A percentile compares a stretch with the other conserved stretches of the same genome.
Conservation (phyloP, 2,888 invertebrate genomes). For the Pterostichus niger region DNA sequence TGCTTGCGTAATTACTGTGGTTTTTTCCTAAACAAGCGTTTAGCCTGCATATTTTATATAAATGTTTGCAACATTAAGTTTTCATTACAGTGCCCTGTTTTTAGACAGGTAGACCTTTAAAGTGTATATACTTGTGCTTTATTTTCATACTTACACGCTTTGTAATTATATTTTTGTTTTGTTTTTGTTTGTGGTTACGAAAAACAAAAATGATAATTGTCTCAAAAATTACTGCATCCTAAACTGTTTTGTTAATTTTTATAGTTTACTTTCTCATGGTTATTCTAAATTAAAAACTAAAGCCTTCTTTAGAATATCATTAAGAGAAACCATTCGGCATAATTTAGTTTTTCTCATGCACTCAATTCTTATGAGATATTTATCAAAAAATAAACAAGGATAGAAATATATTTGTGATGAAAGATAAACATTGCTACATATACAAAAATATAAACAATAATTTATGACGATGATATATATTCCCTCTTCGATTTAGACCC, state of each 20-base stretch:
- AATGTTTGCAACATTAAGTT: constrained; percentile 65
- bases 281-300: constrained; percentile 3
- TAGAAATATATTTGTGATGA: background rate
- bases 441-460: background rate
- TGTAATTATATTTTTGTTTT: constrained; percentile 47
- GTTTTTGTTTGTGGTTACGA: constrained; percentile 22
- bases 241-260: constrained; percentile 30
- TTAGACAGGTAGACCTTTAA: constrained; percentile 33
- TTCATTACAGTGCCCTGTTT: constrained; percentile 57
- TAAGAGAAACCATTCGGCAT: no score
- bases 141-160: constrained; percentile 45
- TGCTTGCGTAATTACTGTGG: constrained; percentile 43
- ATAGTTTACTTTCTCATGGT: constrained; percentile 19
- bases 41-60: constrained; percentile 59
- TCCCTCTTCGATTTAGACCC: constrained; percentile 2
- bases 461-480: constrained; percentile 26
- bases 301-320: background rate
- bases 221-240: constrained; percentile 32
- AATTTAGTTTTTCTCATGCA: no score
- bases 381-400: background rate
- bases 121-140: constrained; percentile 44
- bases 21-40: constrained; percentile 59
- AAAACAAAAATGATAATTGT: constrained; percentile 43
- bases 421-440: background rate
- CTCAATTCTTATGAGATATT: background rate